Conservation (phyloP, 2,113 vertebrate species). For the Anguilla japonica region DNA sequence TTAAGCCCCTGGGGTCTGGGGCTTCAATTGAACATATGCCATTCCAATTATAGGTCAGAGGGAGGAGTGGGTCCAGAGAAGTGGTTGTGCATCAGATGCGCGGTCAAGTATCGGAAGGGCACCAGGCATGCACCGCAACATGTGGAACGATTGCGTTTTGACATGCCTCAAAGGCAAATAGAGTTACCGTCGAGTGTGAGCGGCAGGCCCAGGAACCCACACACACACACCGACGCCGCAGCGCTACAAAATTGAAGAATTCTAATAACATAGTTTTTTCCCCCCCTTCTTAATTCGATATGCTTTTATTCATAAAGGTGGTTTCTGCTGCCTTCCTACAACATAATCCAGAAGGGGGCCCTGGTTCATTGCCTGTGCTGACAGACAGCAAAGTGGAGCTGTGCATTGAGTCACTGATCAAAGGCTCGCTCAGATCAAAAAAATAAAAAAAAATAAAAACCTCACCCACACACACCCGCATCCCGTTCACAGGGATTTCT, state of each 20-base stretch:
- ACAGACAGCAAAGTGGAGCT: not conserved
- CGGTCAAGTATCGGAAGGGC: not conserved
- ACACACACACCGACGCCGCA: too few species aligned
- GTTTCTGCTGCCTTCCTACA: not conserved
- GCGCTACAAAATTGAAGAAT: not conserved
- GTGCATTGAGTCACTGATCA: slow-evolving; percentile 5
- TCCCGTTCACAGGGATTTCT: not conserved
- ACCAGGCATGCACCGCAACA: not conserved
- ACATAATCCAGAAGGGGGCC: not conserved
- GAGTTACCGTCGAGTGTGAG: not conserved
- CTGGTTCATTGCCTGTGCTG: not conserved
- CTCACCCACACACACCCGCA: not conserved
- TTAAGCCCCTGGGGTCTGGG: not conserved
- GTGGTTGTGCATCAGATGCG: not conserved
- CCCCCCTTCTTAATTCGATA: not conserved
- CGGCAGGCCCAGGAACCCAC: too few species aligned
- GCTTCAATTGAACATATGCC: not conserved
- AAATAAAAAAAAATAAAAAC: not conserved
- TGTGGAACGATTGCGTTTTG: not conserved
- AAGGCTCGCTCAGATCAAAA: not conserved
- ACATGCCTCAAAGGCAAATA: not conserved
- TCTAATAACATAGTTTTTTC: not conserved
- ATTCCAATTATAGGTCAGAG: not conserved
- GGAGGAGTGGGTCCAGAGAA: not conserved
- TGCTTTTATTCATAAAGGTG: not conserved